These are phyloP conservation scores for Microplitis manilae DNA, from an alignment of 2,888 invertebrate genomes.

Conservation along the genomic window DNA sequence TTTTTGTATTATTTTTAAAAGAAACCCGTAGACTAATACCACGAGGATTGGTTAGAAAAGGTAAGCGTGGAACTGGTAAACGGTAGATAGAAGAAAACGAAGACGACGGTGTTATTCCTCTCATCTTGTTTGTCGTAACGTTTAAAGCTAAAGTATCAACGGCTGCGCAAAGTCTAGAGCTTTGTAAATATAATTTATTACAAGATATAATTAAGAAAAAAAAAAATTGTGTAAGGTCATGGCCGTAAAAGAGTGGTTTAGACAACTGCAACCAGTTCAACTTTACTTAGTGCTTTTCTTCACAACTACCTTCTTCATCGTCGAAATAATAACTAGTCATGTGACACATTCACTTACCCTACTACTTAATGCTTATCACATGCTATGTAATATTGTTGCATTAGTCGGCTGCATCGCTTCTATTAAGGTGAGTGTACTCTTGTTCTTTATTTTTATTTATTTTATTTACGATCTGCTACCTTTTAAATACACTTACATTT, in stretches of 20 bases:
- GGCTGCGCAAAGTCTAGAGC: neutral
- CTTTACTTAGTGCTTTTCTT: slow-evolving; percentile 82
- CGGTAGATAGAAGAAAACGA: slow-evolving; percentile 15
- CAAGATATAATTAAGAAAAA: neutral
- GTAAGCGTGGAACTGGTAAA: slow-evolving; percentile 21
- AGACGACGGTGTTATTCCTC: slow-evolving; percentile 10
- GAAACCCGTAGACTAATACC: slow-evolving; percentile 19
- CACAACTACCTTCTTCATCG: slow-evolving; percentile 83
- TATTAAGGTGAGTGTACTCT: slow-evolving; percentile 77
- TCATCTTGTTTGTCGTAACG: neutral
- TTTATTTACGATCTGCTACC: neutral
- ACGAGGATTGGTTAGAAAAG: slow-evolving; percentile 14
- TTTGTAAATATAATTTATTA: neutral
- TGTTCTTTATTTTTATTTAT: slow-evolving; percentile 1
- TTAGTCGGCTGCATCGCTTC: slow-evolving; percentile 85
- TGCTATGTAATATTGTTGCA: slow-evolving; percentile 93
- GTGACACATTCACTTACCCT: slow-evolving; percentile 92
- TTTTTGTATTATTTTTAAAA: slow-evolving; percentile 16
- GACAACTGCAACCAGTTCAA: slow-evolving; percentile 82
- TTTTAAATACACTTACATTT: too few relatives aligned
- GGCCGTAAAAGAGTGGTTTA: slow-evolving; percentile 86
- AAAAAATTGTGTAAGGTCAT: slow-evolving; percentile 68
- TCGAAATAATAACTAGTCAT: slow-evolving; percentile 89
- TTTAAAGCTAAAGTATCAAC: too few relatives aligned
- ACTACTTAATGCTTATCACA: slow-evolving; percentile 93